Conservation (phyloP, 2,113 vertebrate species). For the Motacilla tschutschensis region DNA sequence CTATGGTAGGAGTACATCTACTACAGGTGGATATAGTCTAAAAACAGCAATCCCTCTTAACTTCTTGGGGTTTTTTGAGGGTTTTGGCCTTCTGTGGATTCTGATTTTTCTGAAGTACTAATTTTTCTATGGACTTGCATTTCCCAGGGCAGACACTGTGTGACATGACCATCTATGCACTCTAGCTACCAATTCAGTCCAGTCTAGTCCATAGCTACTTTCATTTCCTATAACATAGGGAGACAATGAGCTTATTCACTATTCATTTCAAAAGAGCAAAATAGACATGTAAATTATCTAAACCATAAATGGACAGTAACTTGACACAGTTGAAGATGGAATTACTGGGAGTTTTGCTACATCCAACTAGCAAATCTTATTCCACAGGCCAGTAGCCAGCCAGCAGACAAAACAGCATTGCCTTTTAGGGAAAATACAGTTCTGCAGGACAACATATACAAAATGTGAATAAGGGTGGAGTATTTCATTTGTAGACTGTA, state of each 20-base stretch:
- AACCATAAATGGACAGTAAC: conserved; percentile 69
- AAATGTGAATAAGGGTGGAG: not conserved
- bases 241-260: conserved; percentile 76
- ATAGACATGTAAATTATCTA: conserved; percentile 75
- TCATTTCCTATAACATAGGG: conserved; percentile 57
- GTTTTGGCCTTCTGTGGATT: not conserved
- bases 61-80: not conserved
- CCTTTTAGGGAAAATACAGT: not conserved
- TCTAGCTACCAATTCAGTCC: conserved; percentile 24
- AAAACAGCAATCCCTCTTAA: not conserved
- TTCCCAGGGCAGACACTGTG: conserved; percentile 44
- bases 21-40: not conserved
- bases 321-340: conserved; percentile 47
- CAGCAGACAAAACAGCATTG: not conserved
- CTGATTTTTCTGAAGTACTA: not conserved
- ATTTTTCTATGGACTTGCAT: conserved; percentile 27
- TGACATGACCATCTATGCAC: conserved; percentile 38
- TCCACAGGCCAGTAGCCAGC: not conserved
- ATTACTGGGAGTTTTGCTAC: conserved; percentile 33
- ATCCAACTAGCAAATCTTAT: conserved; percentile 14
- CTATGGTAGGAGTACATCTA: not conserved
- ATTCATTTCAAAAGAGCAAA: conserved; percentile 71
- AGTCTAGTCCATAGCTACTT: conserved; percentile 45
- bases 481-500: not conserved
- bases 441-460: not conserved